These are phyloP conservation scores for Athetis lepigone DNA, from an alignment of 2,888 invertebrate species.

Conservation along the genomic window DNA sequence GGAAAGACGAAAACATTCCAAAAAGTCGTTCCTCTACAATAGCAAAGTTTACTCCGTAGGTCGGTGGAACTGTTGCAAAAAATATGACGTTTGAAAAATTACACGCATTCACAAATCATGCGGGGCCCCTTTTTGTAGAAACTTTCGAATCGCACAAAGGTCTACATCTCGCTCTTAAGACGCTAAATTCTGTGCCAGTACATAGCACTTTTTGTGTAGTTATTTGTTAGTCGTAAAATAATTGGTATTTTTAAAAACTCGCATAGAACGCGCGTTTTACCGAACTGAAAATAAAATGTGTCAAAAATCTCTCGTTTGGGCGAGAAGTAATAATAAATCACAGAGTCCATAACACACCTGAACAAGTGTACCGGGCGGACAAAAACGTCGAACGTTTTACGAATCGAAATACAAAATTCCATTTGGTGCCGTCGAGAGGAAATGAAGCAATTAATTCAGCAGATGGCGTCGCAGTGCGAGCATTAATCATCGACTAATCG, in stretches of 20 bases:
- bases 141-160: constrained; percentile 85
- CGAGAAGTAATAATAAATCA: constrained; percentile 81
- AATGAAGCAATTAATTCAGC: constrained; percentile 91
- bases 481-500: constrained; percentile 90
- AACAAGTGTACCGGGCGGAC: constrained; percentile 78
- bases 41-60: constrained; percentile 85
- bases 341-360: constrained; percentile 82
- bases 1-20: constrained; percentile 76
- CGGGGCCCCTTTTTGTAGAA: constrained; percentile 87
- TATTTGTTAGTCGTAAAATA: constrained; percentile 61
- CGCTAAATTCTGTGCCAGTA: constrained; percentile 76
- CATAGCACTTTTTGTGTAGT: constrained; percentile 68
- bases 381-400: constrained; percentile 84
- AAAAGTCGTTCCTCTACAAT: constrained; percentile 86
- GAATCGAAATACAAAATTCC: constrained; percentile 89
- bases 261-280: constrained; percentile 15
- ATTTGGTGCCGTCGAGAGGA: constrained; percentile 89
- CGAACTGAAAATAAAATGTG: constrained; percentile 61
- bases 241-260: constrained; percentile 48
- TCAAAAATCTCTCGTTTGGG: constrained; percentile 71
- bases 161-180: constrained; percentile 85
- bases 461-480: constrained; percentile 89
- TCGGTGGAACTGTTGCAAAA: constrained; percentile 86
- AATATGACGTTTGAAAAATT: constrained; percentile 91
- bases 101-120: constrained; percentile 90